phyloP scores from a whole-genome alignment of 2,113 vertebrate species.

The Diadophis punctatus region DNA sequence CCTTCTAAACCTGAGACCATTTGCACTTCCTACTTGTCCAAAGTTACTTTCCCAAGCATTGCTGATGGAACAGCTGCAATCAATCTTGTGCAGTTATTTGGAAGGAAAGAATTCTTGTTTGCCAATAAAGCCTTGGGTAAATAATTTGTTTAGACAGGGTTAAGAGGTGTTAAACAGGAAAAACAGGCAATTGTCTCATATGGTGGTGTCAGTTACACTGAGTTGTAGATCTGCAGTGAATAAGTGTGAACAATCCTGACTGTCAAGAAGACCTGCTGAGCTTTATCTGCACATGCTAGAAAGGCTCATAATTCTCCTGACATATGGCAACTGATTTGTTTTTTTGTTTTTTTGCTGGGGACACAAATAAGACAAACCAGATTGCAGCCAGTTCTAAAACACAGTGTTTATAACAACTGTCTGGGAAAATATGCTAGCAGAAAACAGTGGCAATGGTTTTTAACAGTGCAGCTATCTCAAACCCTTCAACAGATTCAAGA shows the following conservation, averaged over 20 bases:
- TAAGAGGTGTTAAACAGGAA: slow-evolving; percentile 48
- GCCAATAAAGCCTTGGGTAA: slow-evolving; percentile 46
- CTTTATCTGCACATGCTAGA: neutral
- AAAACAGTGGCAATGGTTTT: neutral
- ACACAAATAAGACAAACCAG: neutral
- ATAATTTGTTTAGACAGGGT: slow-evolving; percentile 46
- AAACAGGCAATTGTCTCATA: slow-evolving; percentile 29
- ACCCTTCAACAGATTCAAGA: neutral
- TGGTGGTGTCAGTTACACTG: neutral
- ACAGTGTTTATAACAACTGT: neutral
- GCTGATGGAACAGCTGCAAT: slow-evolving; percentile 26
- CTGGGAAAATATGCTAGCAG: neutral
- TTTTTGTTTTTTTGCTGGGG: slow-evolving; percentile 8
- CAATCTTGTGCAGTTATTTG: slow-evolving; percentile 27
- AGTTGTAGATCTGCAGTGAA: neutral
- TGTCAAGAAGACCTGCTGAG: neutral
- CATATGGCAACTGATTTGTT: neutral
- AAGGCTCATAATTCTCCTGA: slow-evolving; percentile 17
- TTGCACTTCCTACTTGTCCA: slow-evolving; percentile 20
- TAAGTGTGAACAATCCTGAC: neutral
- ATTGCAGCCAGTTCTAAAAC: neutral
- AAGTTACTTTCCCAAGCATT: slow-evolving; percentile 32
- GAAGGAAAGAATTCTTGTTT: slow-evolving; percentile 46
- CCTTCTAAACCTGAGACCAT: neutral
- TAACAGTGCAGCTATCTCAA: neutral